Percentiles rank a stretch among this genome's conserved stretches.
Evolutionary conservation across 2,888 invertebrate genomes (phyloP).

Genomic region (Tipula helvola): DNA sequence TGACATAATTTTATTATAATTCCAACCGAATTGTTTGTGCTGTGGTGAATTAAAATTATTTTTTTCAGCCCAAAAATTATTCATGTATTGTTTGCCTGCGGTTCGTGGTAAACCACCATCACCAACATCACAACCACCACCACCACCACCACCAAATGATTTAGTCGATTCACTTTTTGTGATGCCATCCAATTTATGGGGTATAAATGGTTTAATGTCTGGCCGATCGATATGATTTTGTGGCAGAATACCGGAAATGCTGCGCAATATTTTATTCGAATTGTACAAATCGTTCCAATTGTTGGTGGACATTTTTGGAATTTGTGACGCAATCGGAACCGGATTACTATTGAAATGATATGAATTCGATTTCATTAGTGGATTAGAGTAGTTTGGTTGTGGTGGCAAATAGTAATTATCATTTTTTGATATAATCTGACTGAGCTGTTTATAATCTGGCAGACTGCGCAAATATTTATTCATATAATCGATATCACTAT

Average conservation of each 20-base stretch:
- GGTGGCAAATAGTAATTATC: background rate
- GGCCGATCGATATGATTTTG: constrained; percentile 16
- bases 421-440: constrained; percentile 20
- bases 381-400: background rate
- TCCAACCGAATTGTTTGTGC: constrained; percentile 23
- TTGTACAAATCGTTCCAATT: background rate
- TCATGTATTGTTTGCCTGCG: constrained; percentile 32
- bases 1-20: constrained; percentile 31
- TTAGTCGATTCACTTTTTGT: constrained; percentile 22
- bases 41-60: constrained; percentile 23
- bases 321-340: background rate
- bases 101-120: constrained; percentile 14
- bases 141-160: constrained; percentile 13
- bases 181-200: constrained; percentile 11
- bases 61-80: constrained; percentile 35
- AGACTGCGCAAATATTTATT: constrained; percentile 36
- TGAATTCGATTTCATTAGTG: constrained; percentile 6
- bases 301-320: background rate
- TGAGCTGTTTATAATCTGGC: constrained; percentile 34
- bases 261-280: constrained; percentile 26
- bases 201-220: constrained; percentile 16
- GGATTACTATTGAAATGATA: constrained; percentile 5
- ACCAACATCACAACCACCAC: background rate
- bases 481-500: constrained; percentile 37
- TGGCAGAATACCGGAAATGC: constrained; percentile 31